Evolutionary conservation across 2,797 vertebrate genomes (phyloP), one percentile per base, ranked within the genome.

Genomic region (Gallinago solitaria): DNA sequence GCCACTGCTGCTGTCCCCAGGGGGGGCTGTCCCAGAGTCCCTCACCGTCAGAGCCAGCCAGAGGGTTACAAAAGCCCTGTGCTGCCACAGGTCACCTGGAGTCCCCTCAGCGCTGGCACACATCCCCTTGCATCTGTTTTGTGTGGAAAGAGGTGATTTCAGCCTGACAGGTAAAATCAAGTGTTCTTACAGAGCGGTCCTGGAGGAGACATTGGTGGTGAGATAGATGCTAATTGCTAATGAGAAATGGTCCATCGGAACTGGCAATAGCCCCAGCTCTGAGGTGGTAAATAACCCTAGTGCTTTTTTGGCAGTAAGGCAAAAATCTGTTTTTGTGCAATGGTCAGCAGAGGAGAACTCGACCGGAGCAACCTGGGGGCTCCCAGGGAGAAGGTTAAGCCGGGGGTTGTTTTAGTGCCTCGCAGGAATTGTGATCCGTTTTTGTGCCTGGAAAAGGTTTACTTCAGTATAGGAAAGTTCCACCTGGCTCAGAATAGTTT

Each of bases 281-380:
- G 83, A 83, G 76, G 59, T 76, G 87, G 70, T 81, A 59, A 96
- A 94, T 78, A 94, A 91, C 59, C n/a, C 54, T 10, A 90, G 65
- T 18, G 18, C 33, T 73, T 51, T 88, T 88, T 30, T 91, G 93
- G 83, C 80, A 89, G 63, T 51, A 82, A 78, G 88, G 70, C 76
- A 91, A 86, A 95, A 91, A 73, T 86, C 80, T 91, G 70, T 0
- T 88, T 96, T 93, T 81, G 47, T 86, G 82, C 82, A 83, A 51
- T 83, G 91, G 85, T 94, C 93, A 94, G 87, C 74, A 83, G 77
- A 91, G 82, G 28, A 68, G 75, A 96, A 88, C n/a, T 89, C 61
- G 75, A 54, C 28, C 0, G 0, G 61, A 87, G 79, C 84, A 94
- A 73, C 47, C 51, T 57, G 33, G 79, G 65, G 76, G 67, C 11